Percentiles rank a stretch among this genome's conserved stretches.
These are phyloP conservation scores for Silurus glanis DNA, from an alignment of 2,113 vertebrate genomes.

Conservation along the genomic window DNA sequence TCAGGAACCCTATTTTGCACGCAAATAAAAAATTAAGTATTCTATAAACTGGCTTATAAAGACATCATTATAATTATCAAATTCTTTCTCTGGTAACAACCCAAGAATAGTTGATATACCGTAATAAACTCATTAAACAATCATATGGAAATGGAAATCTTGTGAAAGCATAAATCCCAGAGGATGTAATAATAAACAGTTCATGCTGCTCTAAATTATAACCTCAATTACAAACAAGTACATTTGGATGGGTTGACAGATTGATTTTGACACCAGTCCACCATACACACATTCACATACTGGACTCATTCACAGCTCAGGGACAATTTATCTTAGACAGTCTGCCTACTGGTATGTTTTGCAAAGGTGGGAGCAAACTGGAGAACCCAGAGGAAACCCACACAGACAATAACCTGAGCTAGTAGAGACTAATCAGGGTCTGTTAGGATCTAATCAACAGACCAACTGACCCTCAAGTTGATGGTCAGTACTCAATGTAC, in stretches of 20 bases:
- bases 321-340: no score
- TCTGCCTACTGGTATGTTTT: no score
- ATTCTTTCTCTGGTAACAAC: no score
- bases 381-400: no score
- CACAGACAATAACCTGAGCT: no score
- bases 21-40: neutral
- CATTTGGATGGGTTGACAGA: neutral
- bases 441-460: no score
- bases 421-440: no score
- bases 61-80: neutral
- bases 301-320: no score
- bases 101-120: no score
- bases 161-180: neutral
- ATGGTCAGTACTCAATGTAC: no score
- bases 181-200: neutral
- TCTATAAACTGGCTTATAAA: neutral
- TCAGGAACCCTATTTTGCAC: neutral
- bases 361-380: no score
- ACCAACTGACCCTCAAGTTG: no score
- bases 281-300: neutral
- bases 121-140: neutral
- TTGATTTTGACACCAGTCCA: neutral
- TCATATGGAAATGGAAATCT: neutral
- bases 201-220: neutral
- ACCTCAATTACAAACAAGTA: neutral